Evolutionary conservation across 2,888 invertebrate genomes (phyloP), one percentile per base, ranked within the genome.

Genomic region (Sceliomorpha sp.): DNA sequence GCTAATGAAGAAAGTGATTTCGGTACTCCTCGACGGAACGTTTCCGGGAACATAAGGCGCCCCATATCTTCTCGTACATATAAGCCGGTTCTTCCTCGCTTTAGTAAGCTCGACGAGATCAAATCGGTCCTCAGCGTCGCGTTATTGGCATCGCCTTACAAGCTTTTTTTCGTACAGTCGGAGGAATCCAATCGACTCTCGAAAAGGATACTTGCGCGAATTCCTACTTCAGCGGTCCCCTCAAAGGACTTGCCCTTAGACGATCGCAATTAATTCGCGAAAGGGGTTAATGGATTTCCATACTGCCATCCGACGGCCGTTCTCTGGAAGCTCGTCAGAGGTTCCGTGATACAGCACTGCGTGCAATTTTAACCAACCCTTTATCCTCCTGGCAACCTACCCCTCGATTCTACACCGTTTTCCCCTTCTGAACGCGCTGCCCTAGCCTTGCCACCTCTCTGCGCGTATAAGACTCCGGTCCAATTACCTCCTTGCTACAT

Each of bases 401-500:
- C 70, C 72, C 73, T 75, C 36, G 56, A 31, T 34, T 59, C 48
- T n/a, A n/a, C n/a, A n/a, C 58, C 55, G 63, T 34, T 31, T 44
- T 26, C 62, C 39, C 62, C 70, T 47, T 32, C 70, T 58, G 40
- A 56, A 59, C 58, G 62, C 64, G 56, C 51, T 73, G 62, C 47
- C 63, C 60, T 71, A 75, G 70, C 69, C 78, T 70, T 75, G 70
- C 69, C 74, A 74, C 72, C 78, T 74, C 79, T 75, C 80, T 75
- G 77, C 81, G 80, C 82, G 84, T 83, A 84, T 86, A 86, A 87
- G 86, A 85, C 86, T 86, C 84, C 78, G 82, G 85, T 85, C 84
- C 85, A 86, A 86, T 86, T 86, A 86, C 85, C 85, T 85, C 84
- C 85, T 86, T 84, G 85, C 84, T 86, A 83, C 83, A 83, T 83